Evolutionary conservation across 2,797 vertebrate species (phyloP), one percentile per base, ranked within the genome.

Genomic region (Podargus strigoides): DNA sequence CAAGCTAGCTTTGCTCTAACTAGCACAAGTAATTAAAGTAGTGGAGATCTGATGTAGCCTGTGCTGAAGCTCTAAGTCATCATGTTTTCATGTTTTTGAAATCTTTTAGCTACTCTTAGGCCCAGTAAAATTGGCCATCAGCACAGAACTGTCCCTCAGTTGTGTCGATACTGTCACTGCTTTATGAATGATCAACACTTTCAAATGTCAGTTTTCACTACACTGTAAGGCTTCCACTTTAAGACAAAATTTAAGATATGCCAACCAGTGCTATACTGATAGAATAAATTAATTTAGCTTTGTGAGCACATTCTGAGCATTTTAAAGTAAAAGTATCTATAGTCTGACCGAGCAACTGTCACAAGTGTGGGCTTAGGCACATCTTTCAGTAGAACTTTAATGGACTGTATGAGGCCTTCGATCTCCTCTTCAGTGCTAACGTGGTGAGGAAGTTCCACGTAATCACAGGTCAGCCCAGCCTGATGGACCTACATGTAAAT

Each of bases 401-500:
- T 75, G 4, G 99, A 98, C 14, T 97, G 96, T 50, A 99, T 30
- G 32, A 99, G 98, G 76, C 96, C 88, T 79, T 98, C 97, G 0
- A 99, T 98, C 97, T 99, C 99, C 5, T 98, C 97, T 18, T 98
- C 98, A 8, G 97, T 98, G 97, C 99, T 99, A 95, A 99, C 87
- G 59, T 99, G 99, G 89, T 99, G 99, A 77, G 99, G 99, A 85
- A 99, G 98, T 93, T 99, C 99, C 0, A 98, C 90, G 44, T 98
- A 98, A 97, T 99, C 99, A 84, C 99, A 99, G 36, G 99, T 99
- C 76, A 99, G 96, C 12, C 99, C 99, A 28, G 99, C 99, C 83
- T 99, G 99, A 94, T 99, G 99, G 58, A 99, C 98, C 99, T 99
- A 93, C 34, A 62, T 30, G 39, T 30, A 87, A 50, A 94, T 63